phyloP scores from a whole-genome alignment of 1,140 invertebrate genomes.

The Hypothenemus hampei region DNA sequence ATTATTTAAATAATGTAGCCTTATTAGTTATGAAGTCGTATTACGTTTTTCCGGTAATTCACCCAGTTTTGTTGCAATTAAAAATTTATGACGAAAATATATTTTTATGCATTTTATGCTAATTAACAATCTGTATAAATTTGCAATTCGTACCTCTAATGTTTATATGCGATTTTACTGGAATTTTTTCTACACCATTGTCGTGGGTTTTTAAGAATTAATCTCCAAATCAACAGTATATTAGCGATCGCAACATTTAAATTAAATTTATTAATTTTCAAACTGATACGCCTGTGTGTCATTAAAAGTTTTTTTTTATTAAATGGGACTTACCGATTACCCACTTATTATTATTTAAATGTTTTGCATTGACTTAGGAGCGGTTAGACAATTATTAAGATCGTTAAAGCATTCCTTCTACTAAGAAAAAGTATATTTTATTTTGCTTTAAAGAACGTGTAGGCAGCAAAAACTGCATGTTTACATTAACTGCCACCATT shows the following conservation, averaged over 20 bases:
- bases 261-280: too few species aligned
- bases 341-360: slow-evolving; percentile 8
- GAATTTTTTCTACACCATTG: too few species aligned
- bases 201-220: too few species aligned
- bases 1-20: slow-evolving; percentile 2
- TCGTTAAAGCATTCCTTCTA: slow-evolving; percentile 8
- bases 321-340: slow-evolving; percentile 15
- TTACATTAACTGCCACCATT: background rate
- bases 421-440: slow-evolving; percentile 2
- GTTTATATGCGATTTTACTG: too few species aligned
- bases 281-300: too few species aligned
- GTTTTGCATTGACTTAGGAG: slow-evolving; percentile 8
- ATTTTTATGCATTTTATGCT: too few species aligned
- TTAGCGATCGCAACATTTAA: too few species aligned
- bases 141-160: too few species aligned
- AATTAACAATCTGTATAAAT: too few species aligned
- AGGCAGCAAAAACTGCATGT: background rate
- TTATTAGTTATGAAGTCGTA: background rate
- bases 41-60: slow-evolving; percentile 9
- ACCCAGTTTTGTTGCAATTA: slow-evolving; percentile 4
- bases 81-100: background rate
- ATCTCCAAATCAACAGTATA: too few species aligned
- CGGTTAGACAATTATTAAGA: slow-evolving; percentile 3
- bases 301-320: background rate
- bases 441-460: slow-evolving; percentile 2